Percentiles rank a stretch among this genome's conserved stretches.
Conservation (phyloP, 35 echinoderm and acorn worm species). For the Patiria miniata region DNA sequence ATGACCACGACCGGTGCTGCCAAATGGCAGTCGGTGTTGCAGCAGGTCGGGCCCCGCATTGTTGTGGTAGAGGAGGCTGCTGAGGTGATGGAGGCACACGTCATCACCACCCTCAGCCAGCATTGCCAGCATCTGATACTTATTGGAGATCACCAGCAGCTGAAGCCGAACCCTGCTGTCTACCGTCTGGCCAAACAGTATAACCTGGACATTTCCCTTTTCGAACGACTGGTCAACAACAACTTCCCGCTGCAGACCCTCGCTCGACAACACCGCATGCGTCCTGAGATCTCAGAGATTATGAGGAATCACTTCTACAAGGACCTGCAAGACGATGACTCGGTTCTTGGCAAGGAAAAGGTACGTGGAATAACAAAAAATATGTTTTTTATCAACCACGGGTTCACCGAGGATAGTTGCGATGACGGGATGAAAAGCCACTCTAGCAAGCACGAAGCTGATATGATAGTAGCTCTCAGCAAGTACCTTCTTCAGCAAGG, state of each 20-base stretch:
- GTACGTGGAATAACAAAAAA: conserved; percentile 53
- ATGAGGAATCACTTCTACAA: conserved; percentile 54
- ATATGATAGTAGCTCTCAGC: conserved; percentile 51
- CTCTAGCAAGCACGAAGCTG: conserved; percentile 60
- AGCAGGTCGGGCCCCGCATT: conserved; percentile 49
- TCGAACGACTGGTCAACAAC: conserved; percentile 63
- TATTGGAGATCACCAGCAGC: conserved; percentile 73
- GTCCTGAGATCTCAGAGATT: conserved; percentile 62
- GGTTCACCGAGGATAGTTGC: conserved; percentile 8
- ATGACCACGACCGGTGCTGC: conserved; percentile 82
- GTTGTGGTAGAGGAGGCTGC: conserved; percentile 78
- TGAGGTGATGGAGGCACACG: conserved; percentile 71
- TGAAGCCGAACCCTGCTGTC: conserved; percentile 63
- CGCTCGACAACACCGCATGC: conserved; percentile 70
- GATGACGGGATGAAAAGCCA: conserved; percentile 45
- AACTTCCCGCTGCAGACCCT: conserved; percentile 38
- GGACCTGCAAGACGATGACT: conserved; percentile 42
- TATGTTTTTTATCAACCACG: conserved; percentile 73
- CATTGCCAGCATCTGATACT: conserved; percentile 76
- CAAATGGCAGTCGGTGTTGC: conserved; percentile 28
- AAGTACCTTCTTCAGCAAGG: conserved; percentile 74
- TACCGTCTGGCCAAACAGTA: conserved; percentile 59
- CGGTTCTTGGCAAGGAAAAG: conserved; percentile 32
- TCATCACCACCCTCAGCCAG: conserved; percentile 60
- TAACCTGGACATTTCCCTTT: conserved; percentile 69